phyloP scores from a whole-genome alignment of 2,797 vertebrate genomes.

The Pangasius larnaudii region DNA sequence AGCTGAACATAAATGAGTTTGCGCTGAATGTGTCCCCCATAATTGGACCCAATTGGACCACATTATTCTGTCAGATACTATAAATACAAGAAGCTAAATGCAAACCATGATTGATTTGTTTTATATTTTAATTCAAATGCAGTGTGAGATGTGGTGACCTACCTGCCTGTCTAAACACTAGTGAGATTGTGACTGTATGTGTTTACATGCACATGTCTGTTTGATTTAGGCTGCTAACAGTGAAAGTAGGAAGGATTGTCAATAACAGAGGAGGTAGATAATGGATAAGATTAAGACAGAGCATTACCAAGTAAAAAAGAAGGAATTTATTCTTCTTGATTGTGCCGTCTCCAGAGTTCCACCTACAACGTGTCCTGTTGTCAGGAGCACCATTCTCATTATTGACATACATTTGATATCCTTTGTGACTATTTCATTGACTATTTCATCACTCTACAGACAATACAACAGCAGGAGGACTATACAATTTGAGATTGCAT shows the following conservation, averaged over 20 bases:
- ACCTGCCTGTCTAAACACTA: not conserved
- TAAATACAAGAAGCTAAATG: constrained; percentile 8
- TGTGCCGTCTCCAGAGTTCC: not conserved
- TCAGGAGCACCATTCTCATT: constrained; percentile 37
- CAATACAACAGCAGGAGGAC: not conserved
- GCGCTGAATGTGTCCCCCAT: not conserved
- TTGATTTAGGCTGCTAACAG: not conserved
- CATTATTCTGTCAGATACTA: constrained; percentile 14
- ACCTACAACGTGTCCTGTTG: constrained; percentile 31
- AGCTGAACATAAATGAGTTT: constrained; percentile 4
- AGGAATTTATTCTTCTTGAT: not conserved
- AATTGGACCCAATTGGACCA: not conserved
- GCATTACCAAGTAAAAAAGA: not conserved
- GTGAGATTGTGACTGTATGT: not conserved
- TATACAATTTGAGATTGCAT: not conserved
- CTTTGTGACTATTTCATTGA: constrained; percentile 42
- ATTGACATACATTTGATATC: constrained; percentile 31
- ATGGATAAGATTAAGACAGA: not conserved
- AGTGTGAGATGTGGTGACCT: not conserved
- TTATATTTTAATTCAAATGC: not conserved
- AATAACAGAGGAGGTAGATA: not conserved
- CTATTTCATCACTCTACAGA: constrained; percentile 34
- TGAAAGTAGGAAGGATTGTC: not conserved
- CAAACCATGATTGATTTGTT: not conserved
- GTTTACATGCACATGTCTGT: not conserved